Base-by-base conservation (phyloP, 2,113 vertebrate genomes). In the Cricetomys ansorgei region DNA sequence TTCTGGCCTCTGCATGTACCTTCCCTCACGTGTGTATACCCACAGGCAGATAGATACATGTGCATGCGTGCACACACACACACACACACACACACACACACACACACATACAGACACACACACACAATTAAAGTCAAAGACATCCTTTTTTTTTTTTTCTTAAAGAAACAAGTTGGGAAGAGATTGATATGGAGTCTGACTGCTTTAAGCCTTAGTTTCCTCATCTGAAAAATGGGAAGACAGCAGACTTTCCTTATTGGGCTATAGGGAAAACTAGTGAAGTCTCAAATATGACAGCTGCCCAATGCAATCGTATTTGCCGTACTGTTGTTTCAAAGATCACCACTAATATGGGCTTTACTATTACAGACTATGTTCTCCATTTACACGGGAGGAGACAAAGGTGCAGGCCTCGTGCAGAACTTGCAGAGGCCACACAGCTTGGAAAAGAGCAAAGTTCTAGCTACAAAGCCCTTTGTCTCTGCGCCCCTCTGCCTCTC, bases 121-220 rank as follows among this genome's bases (percentile, higher is more conserved):
- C 23, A 73, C 23, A 75, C 5, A 29, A 0, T 15, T 29, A 48
- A 13, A 57, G 31, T 31, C 29, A 65, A 65, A 65, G 29, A 65
- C 27, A 65, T 31, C 25, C 29, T 64, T 64, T 64, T 27, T 29
- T 29, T 31, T 8, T 64, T 64, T 64, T 64, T 27, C 11, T 29
- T 9, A 29, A 65, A 37, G 65, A 37, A 34, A 67, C 31, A 67
- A 67, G 65, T 67, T 64, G 86, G 89, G 48, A 57, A 70, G 19
- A n/a, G 25, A 13, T 16, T 50, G 67, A 73, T 55, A 92, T 4
- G 43, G 77, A 48, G 53, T 29, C 73, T 27, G 34, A 34, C 55
- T 40, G 89, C 73, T 89, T 31, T 43, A 79, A 50, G 50, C 34
- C 57, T 92, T 55, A 62, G 65, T 88, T 80, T 81, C 67, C 89